phyloP scores from a whole-genome alignment of 2,888 invertebrate species.

The Erebia palarica region DNA sequence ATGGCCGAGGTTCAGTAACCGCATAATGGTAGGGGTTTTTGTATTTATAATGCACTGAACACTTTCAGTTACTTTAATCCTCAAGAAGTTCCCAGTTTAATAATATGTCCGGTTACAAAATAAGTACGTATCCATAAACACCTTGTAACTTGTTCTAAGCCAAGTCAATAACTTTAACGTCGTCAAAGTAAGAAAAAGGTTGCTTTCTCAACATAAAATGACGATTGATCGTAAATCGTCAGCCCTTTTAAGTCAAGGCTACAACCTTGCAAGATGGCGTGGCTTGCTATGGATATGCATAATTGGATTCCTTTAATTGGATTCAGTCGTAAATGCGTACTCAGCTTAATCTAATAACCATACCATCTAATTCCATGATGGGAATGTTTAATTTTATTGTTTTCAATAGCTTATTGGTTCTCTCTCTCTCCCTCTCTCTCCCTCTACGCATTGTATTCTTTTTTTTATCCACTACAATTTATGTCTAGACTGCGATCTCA shows the following conservation, averaged over 20 bases:
- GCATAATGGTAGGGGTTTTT: not conserved
- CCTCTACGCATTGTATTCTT: too few relatives aligned
- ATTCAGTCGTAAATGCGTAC: constrained; percentile 59
- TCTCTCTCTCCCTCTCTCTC: too few relatives aligned
- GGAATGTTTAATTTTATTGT: constrained; percentile 29
- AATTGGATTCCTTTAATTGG: constrained; percentile 70
- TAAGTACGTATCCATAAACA: not conserved
- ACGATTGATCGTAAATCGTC: constrained; percentile 34
- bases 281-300: constrained; percentile 46
- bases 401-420: not conserved
- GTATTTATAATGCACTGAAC: not conserved
- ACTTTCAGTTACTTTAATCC: not conserved
- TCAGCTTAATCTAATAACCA: constrained; percentile 63
- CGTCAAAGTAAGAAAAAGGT: constrained; percentile 6
- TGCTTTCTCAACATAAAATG: constrained; percentile 3
- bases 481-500: too few relatives aligned
- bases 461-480: too few relatives aligned
- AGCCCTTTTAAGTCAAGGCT: constrained; percentile 56
- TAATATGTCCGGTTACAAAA: not conserved
- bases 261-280: constrained; percentile 47
- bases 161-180: not conserved
- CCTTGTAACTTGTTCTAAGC: not conserved
- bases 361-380: constrained; percentile 32
- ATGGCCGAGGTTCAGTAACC: not conserved
- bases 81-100: not conserved